Percentiles rank a stretch among this genome's conserved stretches.
phyloP scores from a whole-genome alignment of 92 coral and sea anemone genomes.

The Metridium senile region DNA sequence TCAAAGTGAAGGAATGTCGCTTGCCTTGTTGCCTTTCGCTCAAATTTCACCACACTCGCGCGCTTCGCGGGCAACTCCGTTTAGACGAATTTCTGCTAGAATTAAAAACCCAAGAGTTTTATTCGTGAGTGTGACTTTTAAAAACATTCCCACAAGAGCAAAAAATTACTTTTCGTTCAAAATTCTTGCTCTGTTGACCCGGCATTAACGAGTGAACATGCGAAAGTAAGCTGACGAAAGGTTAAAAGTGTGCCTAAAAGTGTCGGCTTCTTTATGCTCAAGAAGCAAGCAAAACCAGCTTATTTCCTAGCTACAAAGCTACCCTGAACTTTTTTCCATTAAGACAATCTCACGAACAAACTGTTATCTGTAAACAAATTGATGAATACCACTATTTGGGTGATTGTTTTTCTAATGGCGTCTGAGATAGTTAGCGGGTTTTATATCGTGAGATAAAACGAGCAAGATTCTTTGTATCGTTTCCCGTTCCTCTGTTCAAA shows the following conservation, averaged over 20 bases:
- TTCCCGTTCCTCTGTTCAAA: constrained; percentile 19
- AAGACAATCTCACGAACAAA: background rate
- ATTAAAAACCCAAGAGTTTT: background rate
- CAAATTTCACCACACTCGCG: constrained; percentile 30
- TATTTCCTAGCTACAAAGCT: background rate
- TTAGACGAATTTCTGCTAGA: background rate
- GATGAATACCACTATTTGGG: constrained; percentile 25
- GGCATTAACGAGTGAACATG: constrained; percentile 19
- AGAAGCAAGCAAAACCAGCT: background rate
- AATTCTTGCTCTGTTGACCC: constrained; percentile 9
- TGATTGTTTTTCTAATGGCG: constrained; percentile 22
- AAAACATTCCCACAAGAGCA: background rate
- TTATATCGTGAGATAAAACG: constrained; percentile 16
- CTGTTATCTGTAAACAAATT: background rate
- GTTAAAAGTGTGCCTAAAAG: constrained; percentile 12
- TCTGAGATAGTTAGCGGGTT: constrained; percentile 21
- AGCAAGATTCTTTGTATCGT: constrained; percentile 17
- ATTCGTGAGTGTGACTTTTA: background rate
- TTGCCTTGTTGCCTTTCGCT: constrained; percentile 2
- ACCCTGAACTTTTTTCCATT: background rate
- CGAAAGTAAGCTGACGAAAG: constrained; percentile 19
- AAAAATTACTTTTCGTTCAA: background rate
- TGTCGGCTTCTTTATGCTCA: constrained; percentile 16
- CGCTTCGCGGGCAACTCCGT: background rate
- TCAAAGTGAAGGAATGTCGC: constrained; percentile 22